Evolutionary conservation across 2,888 invertebrate genomes (phyloP).

Genomic region (Scaptomyza tumidula): DNA sequence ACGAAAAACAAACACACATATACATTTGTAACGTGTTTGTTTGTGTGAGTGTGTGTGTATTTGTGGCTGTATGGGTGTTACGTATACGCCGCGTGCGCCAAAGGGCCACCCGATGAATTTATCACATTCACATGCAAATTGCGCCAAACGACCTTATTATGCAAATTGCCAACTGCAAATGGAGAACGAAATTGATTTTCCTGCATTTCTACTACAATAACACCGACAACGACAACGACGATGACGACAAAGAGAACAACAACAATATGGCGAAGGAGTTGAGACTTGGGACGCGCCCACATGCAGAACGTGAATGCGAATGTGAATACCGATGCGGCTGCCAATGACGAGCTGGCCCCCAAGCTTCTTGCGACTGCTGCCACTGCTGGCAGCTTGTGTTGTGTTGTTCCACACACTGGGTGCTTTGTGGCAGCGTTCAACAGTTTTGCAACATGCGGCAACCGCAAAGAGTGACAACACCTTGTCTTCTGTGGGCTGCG

Average conservation of each 20-base stretch:
- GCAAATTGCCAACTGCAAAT: slow-evolving; percentile 85
- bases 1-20: slow-evolving; percentile 54
- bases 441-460: slow-evolving; percentile 73
- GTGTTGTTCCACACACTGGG: background rate
- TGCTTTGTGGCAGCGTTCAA: slow-evolving; percentile 58
- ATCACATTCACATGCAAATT: slow-evolving; percentile 84
- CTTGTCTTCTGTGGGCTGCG: slow-evolving; percentile 46
- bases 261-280: slow-evolving; percentile 33
- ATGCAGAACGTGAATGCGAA: slow-evolving; percentile 32
- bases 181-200: slow-evolving; percentile 84
- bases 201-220: slow-evolving; percentile 68
- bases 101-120: slow-evolving; percentile 73
- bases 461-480: slow-evolving; percentile 54
- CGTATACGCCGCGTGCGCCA: slow-evolving; percentile 60
- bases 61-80: slow-evolving; percentile 46
- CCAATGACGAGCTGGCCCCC: slow-evolving; percentile 23
- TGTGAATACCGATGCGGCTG: slow-evolving; percentile 33
- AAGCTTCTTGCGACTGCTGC: slow-evolving; percentile 4
- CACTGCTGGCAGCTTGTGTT: background rate
- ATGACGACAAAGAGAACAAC: slow-evolving; percentile 19
- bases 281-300: slow-evolving; percentile 49
- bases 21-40: slow-evolving; percentile 20
- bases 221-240: slow-evolving; percentile 24
- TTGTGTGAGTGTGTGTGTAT: slow-evolving; percentile 25
- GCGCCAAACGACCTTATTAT: slow-evolving; percentile 85